Evolutionary conservation across 2,797 vertebrate species (phyloP).

Genomic region (Etheostoma nigrum): DNA sequence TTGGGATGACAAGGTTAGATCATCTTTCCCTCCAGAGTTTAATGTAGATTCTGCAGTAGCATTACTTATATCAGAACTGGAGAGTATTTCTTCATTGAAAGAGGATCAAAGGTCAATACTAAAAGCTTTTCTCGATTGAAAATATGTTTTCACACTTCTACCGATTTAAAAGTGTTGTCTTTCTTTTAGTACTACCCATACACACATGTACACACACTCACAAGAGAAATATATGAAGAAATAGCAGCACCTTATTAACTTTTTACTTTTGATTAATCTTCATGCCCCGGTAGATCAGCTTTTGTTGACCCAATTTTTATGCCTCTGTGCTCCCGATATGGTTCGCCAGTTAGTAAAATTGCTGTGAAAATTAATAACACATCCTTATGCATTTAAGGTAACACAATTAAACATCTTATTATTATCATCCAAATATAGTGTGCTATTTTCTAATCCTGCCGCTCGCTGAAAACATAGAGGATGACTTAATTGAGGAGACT

Average conservation of each 20-base stretch:
- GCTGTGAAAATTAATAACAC: conserved; percentile 71
- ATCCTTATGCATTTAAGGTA: conserved; percentile 76
- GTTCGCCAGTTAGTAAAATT: conserved; percentile 70
- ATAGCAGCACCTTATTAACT: conserved; percentile 75
- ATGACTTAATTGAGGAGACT: conserved; percentile 18
- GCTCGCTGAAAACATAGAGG: conserved; percentile 6
- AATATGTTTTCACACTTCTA: too few species aligned
- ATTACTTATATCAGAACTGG: too few species aligned
- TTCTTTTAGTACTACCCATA: background rate
- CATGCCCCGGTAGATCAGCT: conserved; percentile 61
- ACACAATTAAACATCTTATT: conserved; percentile 73
- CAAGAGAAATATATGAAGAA: conserved; percentile 42
- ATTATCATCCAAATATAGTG: conserved; percentile 30
- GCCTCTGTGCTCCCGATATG: conserved; percentile 55
- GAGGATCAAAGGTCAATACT: too few species aligned
- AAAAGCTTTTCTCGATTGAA: too few species aligned
- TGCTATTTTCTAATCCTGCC: conserved; percentile 7
- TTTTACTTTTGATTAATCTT: conserved; percentile 78
- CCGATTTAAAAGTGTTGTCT: background rate
- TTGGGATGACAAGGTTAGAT: background rate
- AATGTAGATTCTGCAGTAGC: too few species aligned
- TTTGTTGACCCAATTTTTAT: conserved; percentile 75
- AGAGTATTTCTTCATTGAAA: too few species aligned
- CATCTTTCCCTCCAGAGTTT: background rate
- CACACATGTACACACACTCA: background rate